Conservation (phyloP, 2,888 invertebrate species). For the Pegoplata infirma region DNA sequence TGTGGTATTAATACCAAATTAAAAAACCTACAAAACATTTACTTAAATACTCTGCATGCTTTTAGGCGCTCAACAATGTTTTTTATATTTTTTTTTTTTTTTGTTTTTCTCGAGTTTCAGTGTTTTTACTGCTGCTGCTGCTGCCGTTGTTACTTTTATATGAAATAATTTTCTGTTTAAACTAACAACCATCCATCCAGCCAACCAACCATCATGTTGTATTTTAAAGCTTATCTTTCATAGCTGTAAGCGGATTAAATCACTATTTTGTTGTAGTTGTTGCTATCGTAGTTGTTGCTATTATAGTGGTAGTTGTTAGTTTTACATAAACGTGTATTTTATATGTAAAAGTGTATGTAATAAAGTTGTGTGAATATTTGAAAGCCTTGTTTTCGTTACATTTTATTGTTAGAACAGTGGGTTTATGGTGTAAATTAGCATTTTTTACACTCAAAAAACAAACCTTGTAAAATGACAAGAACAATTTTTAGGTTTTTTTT, state of each 20-base stretch:
- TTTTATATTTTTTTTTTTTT: neutral
- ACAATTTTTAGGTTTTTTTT: too few species aligned
- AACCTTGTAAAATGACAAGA: too few species aligned
- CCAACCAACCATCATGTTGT: slow-evolving; percentile 34
- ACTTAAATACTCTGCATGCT: slow-evolving; percentile 35
- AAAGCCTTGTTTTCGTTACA: slow-evolving; percentile 21
- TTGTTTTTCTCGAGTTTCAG: neutral
- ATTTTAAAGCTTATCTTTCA: slow-evolving; percentile 63
- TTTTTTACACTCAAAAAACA: too few species aligned
- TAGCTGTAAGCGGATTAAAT: slow-evolving; percentile 67
- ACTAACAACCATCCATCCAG: slow-evolving; percentile 15
- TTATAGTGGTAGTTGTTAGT: slow-evolving; percentile 45
- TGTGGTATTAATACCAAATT: slow-evolving; percentile 10
- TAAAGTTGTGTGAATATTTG: neutral
- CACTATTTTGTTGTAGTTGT: slow-evolving; percentile 58
- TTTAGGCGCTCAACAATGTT: slow-evolving; percentile 40
- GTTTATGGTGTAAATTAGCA: too few species aligned
- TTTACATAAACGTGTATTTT: slow-evolving; percentile 42
- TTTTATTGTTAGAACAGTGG: slow-evolving; percentile 28
- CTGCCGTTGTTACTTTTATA: slow-evolving; percentile 15
- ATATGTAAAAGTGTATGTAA: neutral
- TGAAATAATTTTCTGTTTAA: slow-evolving; percentile 46
- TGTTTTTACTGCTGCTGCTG: too few species aligned
- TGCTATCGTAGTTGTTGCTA: slow-evolving; percentile 20
- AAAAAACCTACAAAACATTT: slow-evolving; percentile 37